A percentile compares a stretch with the other conserved stretches of the same genome.
Conservation (phyloP, 2,797 vertebrate species). For the Melopsittacus undulatus region DNA sequence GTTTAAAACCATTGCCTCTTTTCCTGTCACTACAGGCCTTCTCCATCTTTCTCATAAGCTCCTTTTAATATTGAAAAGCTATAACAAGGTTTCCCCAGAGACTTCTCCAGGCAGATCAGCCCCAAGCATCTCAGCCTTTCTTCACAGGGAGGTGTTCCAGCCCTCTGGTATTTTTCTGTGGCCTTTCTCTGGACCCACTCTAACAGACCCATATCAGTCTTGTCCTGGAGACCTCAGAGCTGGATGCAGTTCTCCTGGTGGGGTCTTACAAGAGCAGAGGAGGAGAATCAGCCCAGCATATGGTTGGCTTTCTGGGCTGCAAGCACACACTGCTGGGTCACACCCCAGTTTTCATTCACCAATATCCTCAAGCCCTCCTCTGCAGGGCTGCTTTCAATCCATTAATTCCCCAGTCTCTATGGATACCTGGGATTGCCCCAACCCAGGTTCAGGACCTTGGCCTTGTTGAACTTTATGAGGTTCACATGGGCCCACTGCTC, state of each 20-base stretch:
- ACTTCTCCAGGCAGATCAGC: background rate
- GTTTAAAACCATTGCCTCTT: too few relatives aligned
- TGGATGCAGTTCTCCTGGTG: too few relatives aligned
- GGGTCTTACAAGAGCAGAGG: too few relatives aligned
- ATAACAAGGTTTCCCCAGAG: rapidly evolving
- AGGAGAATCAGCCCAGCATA: too few relatives aligned
- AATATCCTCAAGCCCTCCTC: background rate
- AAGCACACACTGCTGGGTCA: background rate
- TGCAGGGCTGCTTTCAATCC: background rate
- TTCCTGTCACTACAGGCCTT: too few relatives aligned
- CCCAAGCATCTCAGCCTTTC: background rate
- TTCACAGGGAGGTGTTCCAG: too few relatives aligned
- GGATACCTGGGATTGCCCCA: background rate
- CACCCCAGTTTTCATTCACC: background rate
- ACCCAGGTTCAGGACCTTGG: background rate
- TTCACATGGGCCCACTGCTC: background rate
- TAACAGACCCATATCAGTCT: too few relatives aligned
- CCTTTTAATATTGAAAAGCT: background rate
- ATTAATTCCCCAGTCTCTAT: background rate
- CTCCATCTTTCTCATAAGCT: background rate
- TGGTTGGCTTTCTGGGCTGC: too few relatives aligned
- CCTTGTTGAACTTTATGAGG: background rate
- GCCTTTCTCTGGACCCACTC: too few relatives aligned
- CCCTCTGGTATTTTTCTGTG: too few relatives aligned
- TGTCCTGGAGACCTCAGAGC: too few relatives aligned